These are phyloP conservation scores for Ctenoplectra terminalis DNA, from an alignment of 1,140 invertebrate species.

Conservation along the genomic window DNA sequence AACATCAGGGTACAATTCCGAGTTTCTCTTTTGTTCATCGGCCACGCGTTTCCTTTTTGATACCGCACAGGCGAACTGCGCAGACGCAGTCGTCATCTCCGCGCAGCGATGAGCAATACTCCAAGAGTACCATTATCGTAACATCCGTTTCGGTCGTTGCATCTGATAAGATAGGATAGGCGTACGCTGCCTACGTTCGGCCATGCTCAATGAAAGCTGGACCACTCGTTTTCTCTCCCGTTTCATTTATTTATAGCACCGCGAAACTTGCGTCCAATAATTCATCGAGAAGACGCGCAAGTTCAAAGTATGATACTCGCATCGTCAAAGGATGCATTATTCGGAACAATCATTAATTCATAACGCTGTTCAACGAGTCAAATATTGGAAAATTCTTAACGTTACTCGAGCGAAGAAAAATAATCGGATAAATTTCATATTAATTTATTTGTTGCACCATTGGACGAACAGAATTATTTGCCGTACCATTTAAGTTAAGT, in stretches of 20 bases:
- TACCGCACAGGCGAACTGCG: neutral
- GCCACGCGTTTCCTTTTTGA: slow-evolving; percentile 7
- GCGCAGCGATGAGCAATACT: neutral
- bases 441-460: no score
- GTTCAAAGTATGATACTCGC: slow-evolving; percentile 7
- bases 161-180: slow-evolving; percentile 70
- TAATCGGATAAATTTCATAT: no score
- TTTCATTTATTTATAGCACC: slow-evolving; percentile 18
- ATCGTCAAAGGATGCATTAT: neutral
- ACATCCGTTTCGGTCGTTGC: slow-evolving; percentile 73
- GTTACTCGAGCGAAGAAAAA: no score
- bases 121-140: slow-evolving; percentile 68
- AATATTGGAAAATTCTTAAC: no score
- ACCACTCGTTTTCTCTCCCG: slow-evolving; percentile 31
- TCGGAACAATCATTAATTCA: neutral
- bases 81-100: neutral
- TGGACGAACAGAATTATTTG: no score
- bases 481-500: no score
- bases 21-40: slow-evolving; percentile 12
- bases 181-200: slow-evolving; percentile 60
- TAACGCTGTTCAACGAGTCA: neutral
- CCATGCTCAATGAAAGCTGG: slow-evolving; percentile 53
- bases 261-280: slow-evolving; percentile 3
- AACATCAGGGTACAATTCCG: neutral
- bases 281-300: neutral